These are phyloP conservation scores for Ceryle rudis DNA, from an alignment of 2,797 vertebrate genomes.

Conservation along the genomic window DNA sequence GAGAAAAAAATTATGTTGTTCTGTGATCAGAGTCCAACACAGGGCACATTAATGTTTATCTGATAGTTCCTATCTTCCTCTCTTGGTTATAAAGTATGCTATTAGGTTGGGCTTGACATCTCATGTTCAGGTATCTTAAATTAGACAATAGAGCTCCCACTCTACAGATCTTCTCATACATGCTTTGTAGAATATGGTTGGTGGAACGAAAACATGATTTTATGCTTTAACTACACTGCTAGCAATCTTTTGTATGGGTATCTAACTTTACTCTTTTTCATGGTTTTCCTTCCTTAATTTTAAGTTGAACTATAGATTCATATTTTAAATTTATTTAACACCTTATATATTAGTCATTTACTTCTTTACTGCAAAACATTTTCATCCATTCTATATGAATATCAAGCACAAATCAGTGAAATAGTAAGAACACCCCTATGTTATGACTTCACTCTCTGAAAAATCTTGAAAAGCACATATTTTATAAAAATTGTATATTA, in stretches of 20 bases:
- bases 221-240: not conserved
- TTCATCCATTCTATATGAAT: not conserved
- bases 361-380: not conserved
- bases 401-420: not conserved
- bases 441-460: not conserved
- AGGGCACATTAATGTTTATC: not conserved
- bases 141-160: not conserved
- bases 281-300: not conserved
- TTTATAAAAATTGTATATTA: not conserved
- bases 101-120: not conserved
- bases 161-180: not conserved
- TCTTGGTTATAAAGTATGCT: not conserved
- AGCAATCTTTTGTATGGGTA: not conserved
- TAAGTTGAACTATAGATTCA: not conserved
- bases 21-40: not conserved
- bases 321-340: not conserved
- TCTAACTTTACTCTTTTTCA: not conserved
- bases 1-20: not conserved
- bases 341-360: not conserved
- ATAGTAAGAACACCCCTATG: not conserved
- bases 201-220: not conserved
- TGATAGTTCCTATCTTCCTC: not conserved
- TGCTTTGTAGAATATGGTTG: not conserved
- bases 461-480: not conserved
- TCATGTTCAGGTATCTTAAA: not conserved